Evolutionary conservation across 1,140 invertebrate species (phyloP), one percentile per base, ranked within the genome.

Genomic region (Lamellibrachia luymesi): DNA sequence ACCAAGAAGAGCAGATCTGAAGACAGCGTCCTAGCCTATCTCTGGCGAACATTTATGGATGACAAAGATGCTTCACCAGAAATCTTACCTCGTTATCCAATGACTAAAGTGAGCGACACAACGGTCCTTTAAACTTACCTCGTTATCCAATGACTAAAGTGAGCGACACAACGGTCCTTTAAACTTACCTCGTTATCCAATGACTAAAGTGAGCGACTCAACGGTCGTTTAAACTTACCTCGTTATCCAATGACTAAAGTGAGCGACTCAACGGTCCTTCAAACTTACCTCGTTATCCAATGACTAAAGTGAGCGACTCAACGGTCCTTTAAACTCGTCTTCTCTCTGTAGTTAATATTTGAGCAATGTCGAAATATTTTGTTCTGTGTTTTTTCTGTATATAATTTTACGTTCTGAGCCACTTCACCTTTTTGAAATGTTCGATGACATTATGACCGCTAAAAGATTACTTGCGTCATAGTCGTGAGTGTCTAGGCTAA

Each of bases 91-190:
- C 93, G 94, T 51, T 94, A 95, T 93, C 95, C 95, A 51, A 95
- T 95, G 95, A 95, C 95, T 0, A 95, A 95, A 94, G 95, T 95
- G 93, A 49, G 38, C 8, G 13, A 51, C 38, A 27, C 49, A 51
- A 38, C 5, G 7, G 89, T 51, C 27, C 51, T 90, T 80, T 94
- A 94, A 94, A 95, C 50, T 92, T 95, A 51, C 93, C 95, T 17
- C 93, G 94, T 51, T 94, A 95, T 93, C 95, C 95, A 51, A 95
- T 95, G 95, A 95, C 95, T 0, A 95, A 95, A 94, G 95, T 95
- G 93, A 49, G 38, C 8, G 13, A 51, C 38, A 27, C 49, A 64
- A 38, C 4, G 4, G 89, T 51, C 27, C 52, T 90, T 80, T 94
- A 94, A 94, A 95, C 50, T 92, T 95, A 51, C 93, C 95, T 17